Evolutionary conservation across 2,113 vertebrate genomes (phyloP), one percentile per base, ranked within the genome.

Genomic region (Helogale parvula): DNA sequence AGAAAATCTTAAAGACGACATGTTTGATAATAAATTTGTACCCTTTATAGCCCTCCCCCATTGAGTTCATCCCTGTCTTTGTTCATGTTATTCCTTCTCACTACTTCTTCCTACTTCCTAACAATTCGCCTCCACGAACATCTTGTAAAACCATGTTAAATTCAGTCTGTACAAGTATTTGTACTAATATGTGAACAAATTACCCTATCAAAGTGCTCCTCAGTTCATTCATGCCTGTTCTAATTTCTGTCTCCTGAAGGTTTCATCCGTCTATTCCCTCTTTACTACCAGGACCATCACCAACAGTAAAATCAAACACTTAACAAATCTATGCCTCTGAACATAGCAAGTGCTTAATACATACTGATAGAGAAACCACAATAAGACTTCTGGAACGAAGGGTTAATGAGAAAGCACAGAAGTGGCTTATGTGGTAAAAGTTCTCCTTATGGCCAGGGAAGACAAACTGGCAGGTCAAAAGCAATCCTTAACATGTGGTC

Each of bases 121-220:
- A 23, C 3, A 97, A 52, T 27, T 90, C 31, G 77, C 15, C n/a
- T 88, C 29, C 66, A 85, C 19, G 25, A 76, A 93, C 14, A 80
- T 52, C 79, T 80, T 89, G 31, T 63, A 93, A 90, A 92, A 79
- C 15, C 31, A 86, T n/a, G 81, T 80, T 84, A 92, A 91, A 45
- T 72, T 94, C 17, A 41, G 54, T 83, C 41, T 88, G 17, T 50
- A 84, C 4, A 77, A 57, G 79, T 54, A 41, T 90, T 88, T 87
- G 29, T 54, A 82, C 29, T 92, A 80, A 65, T 69, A 45, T 57
- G 9, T 81, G 50, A 77, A 68, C 45, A 86, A 93, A 72, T 60
- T 41, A 96, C 29, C 65, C 41, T 71, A 76, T 41, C n/a, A 71
- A 82, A 63, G 47, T 50, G 52, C 9, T 68, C n/a, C 76, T 79